A percentile compares a stretch with the other conserved stretches of the same genome.
These are phyloP conservation scores for Clarias magur DNA, from an alignment of 2,113 vertebrate species.

Conservation along the genomic window DNA sequence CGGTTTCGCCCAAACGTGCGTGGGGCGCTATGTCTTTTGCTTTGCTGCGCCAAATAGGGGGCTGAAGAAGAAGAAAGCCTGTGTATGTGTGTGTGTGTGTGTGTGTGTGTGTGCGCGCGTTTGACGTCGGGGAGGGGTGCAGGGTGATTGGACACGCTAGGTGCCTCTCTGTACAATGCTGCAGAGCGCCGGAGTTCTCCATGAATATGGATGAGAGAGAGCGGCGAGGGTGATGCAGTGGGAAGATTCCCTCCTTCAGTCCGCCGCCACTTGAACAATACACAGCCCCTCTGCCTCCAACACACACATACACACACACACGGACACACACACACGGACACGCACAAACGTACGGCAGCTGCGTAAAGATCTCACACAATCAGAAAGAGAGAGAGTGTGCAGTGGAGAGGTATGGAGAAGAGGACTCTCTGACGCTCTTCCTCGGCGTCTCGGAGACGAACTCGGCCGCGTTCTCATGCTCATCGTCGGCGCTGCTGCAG, in stretches of 20 bases:
- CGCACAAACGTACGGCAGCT: slow-evolving; percentile 39
- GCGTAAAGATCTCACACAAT: slow-evolving; percentile 48
- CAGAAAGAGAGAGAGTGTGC: slow-evolving; percentile 46
- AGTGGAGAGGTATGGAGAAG: slow-evolving; percentile 51
- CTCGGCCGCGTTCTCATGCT: slow-evolving; percentile 53
- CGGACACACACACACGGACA: slow-evolving; percentile 9
- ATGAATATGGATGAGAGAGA: slow-evolving; percentile 67
- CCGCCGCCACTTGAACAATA: slow-evolving; percentile 55
- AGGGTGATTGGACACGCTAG: slow-evolving; percentile 62
- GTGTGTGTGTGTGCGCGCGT: slow-evolving; percentile 43
- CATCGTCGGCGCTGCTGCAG: slow-evolving; percentile 47
- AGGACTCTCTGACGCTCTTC: slow-evolving; percentile 54
- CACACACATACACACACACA: slow-evolving; percentile 23
- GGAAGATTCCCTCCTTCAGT: slow-evolving; percentile 59
- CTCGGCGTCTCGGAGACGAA: slow-evolving; percentile 50
- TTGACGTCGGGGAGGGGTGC: slow-evolving; percentile 56
- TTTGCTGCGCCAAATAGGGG: slow-evolving; percentile 58
- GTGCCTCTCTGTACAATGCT: slow-evolving; percentile 62
- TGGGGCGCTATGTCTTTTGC: slow-evolving; percentile 55
- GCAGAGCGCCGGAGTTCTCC: slow-evolving; percentile 55
- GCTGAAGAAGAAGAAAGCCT: slow-evolving; percentile 54
- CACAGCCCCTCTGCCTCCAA: slow-evolving; percentile 48
- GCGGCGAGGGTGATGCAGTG: slow-evolving; percentile 61
- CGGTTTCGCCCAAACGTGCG: slow-evolving; percentile 50
- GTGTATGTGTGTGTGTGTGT: slow-evolving; percentile 39